Evolutionary conservation across 1,140 invertebrate species (phyloP), one percentile per base, ranked within the genome.

Genomic region (Proales similis): DNA sequence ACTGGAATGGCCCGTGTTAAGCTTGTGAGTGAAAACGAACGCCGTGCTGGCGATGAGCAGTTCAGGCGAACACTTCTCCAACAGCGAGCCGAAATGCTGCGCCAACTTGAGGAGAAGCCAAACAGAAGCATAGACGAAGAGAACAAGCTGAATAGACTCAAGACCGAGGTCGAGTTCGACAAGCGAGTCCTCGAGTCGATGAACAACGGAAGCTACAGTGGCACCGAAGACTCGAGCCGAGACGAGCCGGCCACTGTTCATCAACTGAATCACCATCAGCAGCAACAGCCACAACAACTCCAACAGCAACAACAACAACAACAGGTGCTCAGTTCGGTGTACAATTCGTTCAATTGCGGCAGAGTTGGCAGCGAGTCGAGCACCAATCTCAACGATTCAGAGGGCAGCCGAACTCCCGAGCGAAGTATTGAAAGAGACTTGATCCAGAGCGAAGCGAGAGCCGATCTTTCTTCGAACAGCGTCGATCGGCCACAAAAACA

Each of bases 91-190:
- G 22, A 57, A 42, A 57, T 57, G 51, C 36, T 57, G 5, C 39
- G 45, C 22, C 36, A 57, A 27, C 17, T 57, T 11, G 51, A 57
- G 12, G 39, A 36, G 32, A 43, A 42, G 29, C 12, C 51, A 2
- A 20, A 26, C 32, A 9, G 51, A 42, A 57, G 36, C 14, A 29
- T 20, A 9, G 51, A 57, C 7, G 51, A 57, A 57, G 51, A 57
- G 20, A 57, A 57, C 20, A 57, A 57, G 11, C n/a, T 57, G 20
- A 39, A 26, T 22, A 27, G 20, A 27, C 9, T 57, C 6, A 14
- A 42, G 17, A 57, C 51, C 20, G 51, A 57, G 45, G 45, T 57
- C 17, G 51, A 57, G 20, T 57, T 57, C 19, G 51, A 57, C 27
- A 39, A 26, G 20, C 32, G 51, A 26, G 51, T 57, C 17, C 26